Evolutionary conservation across 35 echinoderm and acorn worm species (phyloP).

Genomic region (Apostichopus parvimensis): DNA sequence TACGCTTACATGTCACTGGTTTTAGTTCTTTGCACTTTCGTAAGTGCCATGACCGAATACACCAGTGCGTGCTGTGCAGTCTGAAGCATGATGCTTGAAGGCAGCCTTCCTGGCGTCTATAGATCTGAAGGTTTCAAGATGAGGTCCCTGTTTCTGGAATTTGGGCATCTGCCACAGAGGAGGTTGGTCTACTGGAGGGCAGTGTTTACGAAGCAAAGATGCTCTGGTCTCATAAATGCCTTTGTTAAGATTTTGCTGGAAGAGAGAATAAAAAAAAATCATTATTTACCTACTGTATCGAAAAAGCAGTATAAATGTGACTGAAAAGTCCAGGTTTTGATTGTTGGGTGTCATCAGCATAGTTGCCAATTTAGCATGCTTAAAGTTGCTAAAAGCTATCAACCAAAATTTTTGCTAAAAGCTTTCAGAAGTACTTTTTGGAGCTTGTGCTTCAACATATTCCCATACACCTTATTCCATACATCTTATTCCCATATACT

Average conservation of each 20-base stretch:
- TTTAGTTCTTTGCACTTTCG: conserved; percentile 89
- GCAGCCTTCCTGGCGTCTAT: conserved; percentile 57
- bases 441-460: too few relatives aligned
- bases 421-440: too few relatives aligned
- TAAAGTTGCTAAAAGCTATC: too few relatives aligned
- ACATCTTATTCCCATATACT: too few relatives aligned
- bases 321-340: too few relatives aligned
- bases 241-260: conserved; percentile 85
- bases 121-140: conserved; percentile 95
- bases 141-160: conserved; percentile 73
- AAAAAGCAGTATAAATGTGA: not conserved
- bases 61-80: conserved; percentile 94
- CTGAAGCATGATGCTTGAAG: conserved; percentile 80
- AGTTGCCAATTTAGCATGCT: too few relatives aligned
- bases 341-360: too few relatives aligned
- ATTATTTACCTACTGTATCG: not conserved
- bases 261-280: not conserved
- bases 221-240: conserved; percentile 98
- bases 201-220: conserved; percentile 89
- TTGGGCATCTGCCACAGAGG: conserved; percentile 97
- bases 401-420: too few relatives aligned
- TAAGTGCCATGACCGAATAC: conserved; percentile 96
- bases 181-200: conserved; percentile 84
- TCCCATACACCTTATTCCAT: too few relatives aligned
- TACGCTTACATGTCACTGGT: not conserved